Evolutionary conservation across 2,113 vertebrate species (phyloP).

Genomic region (Strix aluco): DNA sequence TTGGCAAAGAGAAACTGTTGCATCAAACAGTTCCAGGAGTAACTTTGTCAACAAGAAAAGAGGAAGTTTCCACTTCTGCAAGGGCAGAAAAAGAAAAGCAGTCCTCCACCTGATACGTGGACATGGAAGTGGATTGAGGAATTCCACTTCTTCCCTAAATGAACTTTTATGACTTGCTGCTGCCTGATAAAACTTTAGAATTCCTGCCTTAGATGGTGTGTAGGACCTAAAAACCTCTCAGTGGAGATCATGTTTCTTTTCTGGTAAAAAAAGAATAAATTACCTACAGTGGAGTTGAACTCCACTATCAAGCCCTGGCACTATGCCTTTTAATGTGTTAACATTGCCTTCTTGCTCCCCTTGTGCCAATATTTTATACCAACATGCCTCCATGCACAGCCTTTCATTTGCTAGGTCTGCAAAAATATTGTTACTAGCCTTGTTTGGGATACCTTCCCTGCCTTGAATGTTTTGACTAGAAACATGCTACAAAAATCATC

Average conservation of each 20-base stretch:
- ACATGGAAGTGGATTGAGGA: not conserved
- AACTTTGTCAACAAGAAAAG: not conserved
- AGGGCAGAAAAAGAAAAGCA: not conserved
- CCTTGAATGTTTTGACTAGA: not conserved
- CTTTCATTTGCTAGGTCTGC: not conserved
- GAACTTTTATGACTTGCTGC: not conserved
- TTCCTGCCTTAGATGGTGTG: not conserved
- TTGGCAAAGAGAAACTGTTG: not conserved
- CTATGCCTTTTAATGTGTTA: not conserved
- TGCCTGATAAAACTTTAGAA: not conserved
- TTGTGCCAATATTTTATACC: not conserved
- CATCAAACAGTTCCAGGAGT: not conserved
- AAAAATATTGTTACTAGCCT: not conserved
- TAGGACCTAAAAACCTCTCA: not conserved
- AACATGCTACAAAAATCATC: not conserved
- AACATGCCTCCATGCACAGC: not conserved
- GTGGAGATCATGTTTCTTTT: not conserved
- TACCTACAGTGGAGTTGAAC: not conserved
- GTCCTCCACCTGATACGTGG: not conserved
- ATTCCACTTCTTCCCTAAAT: not conserved
- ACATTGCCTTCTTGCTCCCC: not conserved
- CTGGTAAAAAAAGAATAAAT: not conserved
- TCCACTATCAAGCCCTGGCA: not conserved
- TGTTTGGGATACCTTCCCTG: not conserved
- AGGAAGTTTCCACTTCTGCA: not conserved